Conservation (phyloP, 1,140 invertebrate genomes). For the Procambarus clarkii region DNA sequence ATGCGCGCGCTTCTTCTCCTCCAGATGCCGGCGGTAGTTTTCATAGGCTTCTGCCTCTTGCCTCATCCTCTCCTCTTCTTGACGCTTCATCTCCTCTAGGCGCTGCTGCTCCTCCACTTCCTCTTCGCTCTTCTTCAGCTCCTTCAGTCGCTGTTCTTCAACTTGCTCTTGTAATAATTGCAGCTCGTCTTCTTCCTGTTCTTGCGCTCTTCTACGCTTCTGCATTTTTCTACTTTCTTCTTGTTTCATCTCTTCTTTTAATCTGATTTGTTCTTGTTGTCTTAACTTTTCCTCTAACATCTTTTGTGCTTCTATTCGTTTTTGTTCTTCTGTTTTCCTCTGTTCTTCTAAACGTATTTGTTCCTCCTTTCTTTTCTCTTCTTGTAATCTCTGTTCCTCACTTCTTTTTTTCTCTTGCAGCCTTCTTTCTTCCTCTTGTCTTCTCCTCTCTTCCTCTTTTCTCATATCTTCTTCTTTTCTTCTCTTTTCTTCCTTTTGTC, state of each 20-base stretch:
- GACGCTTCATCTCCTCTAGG: constrained; percentile 54
- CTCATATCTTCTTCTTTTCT: constrained; percentile 21
- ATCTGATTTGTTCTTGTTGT: background rate
- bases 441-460: background rate
- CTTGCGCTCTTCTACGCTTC: background rate
- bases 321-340: constrained; percentile 13
- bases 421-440: background rate
- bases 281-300: background rate
- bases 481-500: background rate
- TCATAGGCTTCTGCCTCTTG: constrained; percentile 67
- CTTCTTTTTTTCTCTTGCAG: background rate
- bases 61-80: constrained; percentile 49
- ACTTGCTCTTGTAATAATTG: background rate
- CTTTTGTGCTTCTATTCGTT: constrained; percentile 16
- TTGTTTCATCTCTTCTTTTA: constrained; percentile 14
- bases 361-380: constrained; percentile 35
- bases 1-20: constrained; percentile 64
- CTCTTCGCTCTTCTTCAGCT: constrained; percentile 42
- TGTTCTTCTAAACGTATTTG: constrained; percentile 19
- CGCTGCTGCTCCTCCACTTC: constrained; percentile 38
- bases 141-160: constrained; percentile 2
- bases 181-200: constrained; percentile 6
- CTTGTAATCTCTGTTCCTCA: constrained; percentile 10
- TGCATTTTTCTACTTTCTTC: constrained; percentile 10
- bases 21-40: constrained; percentile 67